A percentile compares a stretch with the other conserved stretches of the same genome.
phyloP scores from a whole-genome alignment of 1,140 invertebrate species.

The Palaemon carinicauda region DNA sequence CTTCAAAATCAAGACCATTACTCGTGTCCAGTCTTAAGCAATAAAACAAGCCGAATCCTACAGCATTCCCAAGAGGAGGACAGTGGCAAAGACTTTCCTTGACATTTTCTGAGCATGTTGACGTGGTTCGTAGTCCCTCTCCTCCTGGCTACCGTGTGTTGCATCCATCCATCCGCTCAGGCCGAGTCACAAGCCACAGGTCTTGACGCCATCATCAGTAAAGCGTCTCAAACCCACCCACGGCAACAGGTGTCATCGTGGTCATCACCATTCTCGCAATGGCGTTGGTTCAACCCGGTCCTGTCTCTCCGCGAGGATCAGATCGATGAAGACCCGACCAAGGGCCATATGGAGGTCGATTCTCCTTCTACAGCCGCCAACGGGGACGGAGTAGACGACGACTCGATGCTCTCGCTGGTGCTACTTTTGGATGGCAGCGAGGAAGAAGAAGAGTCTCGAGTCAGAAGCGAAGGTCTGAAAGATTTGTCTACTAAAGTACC shows the following conservation, averaged over 20 bases:
- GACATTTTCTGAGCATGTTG: no score
- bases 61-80: no score
- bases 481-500: neutral
- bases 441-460: no score
- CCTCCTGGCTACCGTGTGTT: neutral
- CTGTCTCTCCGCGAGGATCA: slow-evolving; percentile 21
- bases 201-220: neutral
- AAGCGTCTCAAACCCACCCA: neutral
- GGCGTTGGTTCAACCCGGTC: slow-evolving; percentile 17
- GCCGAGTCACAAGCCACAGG: neutral
- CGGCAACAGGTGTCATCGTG: neutral
- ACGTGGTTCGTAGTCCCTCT: no score
- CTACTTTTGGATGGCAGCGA: neutral
- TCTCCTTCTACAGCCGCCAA: neutral
- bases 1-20: no score
- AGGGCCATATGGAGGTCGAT: neutral
- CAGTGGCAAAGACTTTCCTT: no score
- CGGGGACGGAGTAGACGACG: neutral
- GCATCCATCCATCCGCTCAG: neutral
- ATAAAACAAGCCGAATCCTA: no score
- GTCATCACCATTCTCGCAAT: neutral
- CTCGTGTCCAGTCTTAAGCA: no score
- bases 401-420: slow-evolving; percentile 1
- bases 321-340: neutral
- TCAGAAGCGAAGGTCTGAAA: neutral